Evolutionary conservation across 2,113 vertebrate genomes (phyloP).

Genomic region (Ceyx melanurus): DNA sequence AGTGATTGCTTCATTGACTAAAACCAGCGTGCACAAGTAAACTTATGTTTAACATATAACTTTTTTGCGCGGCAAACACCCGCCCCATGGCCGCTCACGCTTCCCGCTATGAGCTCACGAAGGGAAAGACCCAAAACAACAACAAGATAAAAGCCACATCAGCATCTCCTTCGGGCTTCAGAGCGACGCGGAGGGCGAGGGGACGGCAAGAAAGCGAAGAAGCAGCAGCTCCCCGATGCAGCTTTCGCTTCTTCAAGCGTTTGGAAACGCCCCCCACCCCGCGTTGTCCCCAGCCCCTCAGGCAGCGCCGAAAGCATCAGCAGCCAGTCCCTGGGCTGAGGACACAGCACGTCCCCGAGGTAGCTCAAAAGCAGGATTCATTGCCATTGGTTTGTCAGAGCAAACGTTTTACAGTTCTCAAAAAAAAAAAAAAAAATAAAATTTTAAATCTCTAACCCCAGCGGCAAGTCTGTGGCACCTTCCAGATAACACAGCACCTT

Average conservation of each 20-base stretch:
- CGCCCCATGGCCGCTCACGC: too few relatives aligned
- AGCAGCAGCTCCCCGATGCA: background rate
- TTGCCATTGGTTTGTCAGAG: background rate
- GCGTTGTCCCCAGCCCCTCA: background rate
- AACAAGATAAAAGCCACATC: too few relatives aligned
- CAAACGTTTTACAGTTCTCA: background rate
- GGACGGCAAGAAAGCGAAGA: too few relatives aligned
- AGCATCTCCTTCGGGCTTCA: too few relatives aligned
- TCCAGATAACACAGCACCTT: background rate
- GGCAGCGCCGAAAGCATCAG: background rate
- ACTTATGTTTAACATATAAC: too few relatives aligned
- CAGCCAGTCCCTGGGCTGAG: background rate
- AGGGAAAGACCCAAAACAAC: too few relatives aligned
- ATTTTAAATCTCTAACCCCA: background rate
- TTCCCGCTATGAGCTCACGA: too few relatives aligned
- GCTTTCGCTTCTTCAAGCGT: background rate
- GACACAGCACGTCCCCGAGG: fast-evolving
- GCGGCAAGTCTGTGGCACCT: background rate
- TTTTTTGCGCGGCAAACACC: too few relatives aligned
- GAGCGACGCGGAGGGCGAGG: too few relatives aligned
- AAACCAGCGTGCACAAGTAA: too few relatives aligned
- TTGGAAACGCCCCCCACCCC: background rate
- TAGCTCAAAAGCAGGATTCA: background rate
- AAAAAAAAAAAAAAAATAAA: background rate
- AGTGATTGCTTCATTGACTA: too few relatives aligned